Base-by-base conservation (phyloP, 2,888 invertebrate species). In the Spodoptera exigua region DNA sequence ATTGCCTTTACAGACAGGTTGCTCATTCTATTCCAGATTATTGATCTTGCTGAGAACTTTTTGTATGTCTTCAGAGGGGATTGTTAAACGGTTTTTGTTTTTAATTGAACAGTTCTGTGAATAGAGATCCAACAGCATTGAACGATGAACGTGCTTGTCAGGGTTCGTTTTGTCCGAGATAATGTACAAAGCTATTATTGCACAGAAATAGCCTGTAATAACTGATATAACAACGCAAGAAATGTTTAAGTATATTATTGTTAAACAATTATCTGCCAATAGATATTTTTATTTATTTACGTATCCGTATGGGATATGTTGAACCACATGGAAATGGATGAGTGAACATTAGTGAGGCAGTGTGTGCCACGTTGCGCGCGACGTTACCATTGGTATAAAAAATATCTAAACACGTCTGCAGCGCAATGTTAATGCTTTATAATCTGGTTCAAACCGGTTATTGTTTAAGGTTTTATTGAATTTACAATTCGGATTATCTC, bases 1-100 rank as follows among this genome's bases (percentile, higher is more conserved):
- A 93, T 92, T 93, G 92, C 84, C 89, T 82, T 80, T 83, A 87
- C 86, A 84, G 82, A 79, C 89, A 91, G 91, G 91, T 92, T 89
- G 90, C 85, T 90, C 88, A 84, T 85, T 85, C 86, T 80, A 85
- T 82, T 80, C 80, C 83, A 81, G 82, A 86, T 86, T 90, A 89
- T 91, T 88, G 91, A 91, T 90, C 89, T 84, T 81, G 61, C 72
- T 65, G 65, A 79, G 68, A 88, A 91, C 86, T 89, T 92, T 83
- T 91, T 91, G 90, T 91, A 88, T 88, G 91, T 90, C 90, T 91
- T 91, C 89, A 65, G 65, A 77, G 81, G 78, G 77, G 78, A 82
- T 88, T 87, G 89, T 85, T 89, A 80, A 86, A 86, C 82, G 86
- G 84, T 86, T 87, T 84, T 87, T 86, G 88, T 88, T 87, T 87